Percentiles rank a stretch among this genome's conserved stretches.
Conservation (phyloP, 2,888 invertebrate species). For the Axea sp. region DNA sequence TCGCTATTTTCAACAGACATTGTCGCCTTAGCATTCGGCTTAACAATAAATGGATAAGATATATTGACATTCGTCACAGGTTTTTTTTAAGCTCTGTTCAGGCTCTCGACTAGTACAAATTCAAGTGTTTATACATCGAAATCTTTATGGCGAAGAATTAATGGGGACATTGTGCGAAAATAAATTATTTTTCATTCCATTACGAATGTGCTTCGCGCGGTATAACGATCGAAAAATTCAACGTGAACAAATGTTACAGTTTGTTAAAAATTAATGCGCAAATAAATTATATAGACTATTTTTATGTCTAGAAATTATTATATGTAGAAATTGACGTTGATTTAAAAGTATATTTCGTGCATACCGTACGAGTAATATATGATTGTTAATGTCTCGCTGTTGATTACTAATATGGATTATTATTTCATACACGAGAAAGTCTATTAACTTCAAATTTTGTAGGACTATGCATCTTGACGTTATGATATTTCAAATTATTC, state of each 20-base stretch:
- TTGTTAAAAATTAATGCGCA: no score
- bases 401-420: background rate
- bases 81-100: constrained; percentile 19
- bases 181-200: background rate
- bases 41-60: constrained; percentile 28
- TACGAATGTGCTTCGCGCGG: no score
- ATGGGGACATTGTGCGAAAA: background rate
- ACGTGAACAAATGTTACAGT: no score
- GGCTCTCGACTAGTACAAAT: constrained; percentile 17
- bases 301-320: no score
- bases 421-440: background rate
- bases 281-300: no score
- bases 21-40: constrained; percentile 31
- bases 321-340: no score
- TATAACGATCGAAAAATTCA: no score
- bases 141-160: background rate
- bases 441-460: background rate
- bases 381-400: no score
- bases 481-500: constrained; percentile 20
- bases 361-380: no score
- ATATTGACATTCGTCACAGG: constrained; percentile 37
- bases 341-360: no score
- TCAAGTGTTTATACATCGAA: constrained; percentile 13
- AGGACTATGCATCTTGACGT: constrained; percentile 1
- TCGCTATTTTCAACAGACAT: constrained; percentile 47